Percentiles rank a stretch among this genome's conserved stretches.
Evolutionary conservation across 2,797 vertebrate genomes (phyloP).

Genomic region (Enteromius anoplus): DNA sequence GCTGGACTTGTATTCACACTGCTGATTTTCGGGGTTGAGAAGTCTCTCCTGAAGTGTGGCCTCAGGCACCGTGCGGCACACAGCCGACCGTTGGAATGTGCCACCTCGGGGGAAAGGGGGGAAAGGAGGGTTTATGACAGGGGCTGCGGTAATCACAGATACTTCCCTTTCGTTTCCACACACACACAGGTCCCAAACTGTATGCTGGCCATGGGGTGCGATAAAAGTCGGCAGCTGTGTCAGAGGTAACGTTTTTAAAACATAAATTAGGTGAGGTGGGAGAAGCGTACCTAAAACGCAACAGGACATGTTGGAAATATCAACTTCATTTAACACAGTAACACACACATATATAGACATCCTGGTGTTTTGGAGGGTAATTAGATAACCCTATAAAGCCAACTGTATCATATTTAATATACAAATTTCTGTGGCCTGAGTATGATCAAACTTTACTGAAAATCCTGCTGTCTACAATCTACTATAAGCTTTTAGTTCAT

Average conservation of each 20-base stretch:
- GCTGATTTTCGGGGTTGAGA: constrained; percentile 43
- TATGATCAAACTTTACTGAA: not conserved
- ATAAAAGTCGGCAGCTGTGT: constrained; percentile 74
- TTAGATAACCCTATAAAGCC: constrained; percentile 66
- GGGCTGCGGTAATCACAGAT: constrained; percentile 70
- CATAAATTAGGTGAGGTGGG: constrained; percentile 75
- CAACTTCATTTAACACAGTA: constrained; percentile 62
- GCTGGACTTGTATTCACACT: constrained; percentile 46
- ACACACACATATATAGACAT: constrained; percentile 27
- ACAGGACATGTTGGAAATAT: constrained; percentile 71
- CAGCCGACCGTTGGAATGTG: constrained; percentile 54
- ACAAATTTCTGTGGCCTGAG: constrained; percentile 71
- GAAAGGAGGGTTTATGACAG: constrained; percentile 57
- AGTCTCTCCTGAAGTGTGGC: constrained; percentile 46
- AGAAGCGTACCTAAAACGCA: constrained; percentile 61
- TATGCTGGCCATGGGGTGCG: constrained; percentile 73
- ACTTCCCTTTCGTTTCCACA: constrained; percentile 70
- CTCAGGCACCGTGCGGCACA: constrained; percentile 33
- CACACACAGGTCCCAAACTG: constrained; percentile 65
- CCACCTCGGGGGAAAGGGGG: constrained; percentile 41
- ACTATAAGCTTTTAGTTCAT: not conserved
- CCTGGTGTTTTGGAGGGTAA: constrained; percentile 69
- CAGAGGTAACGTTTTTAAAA: constrained; percentile 80
- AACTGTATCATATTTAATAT: constrained; percentile 72
- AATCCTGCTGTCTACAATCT: not conserved